Conservation (phyloP, 2,113 vertebrate species). For the Prolemur simus region DNA sequence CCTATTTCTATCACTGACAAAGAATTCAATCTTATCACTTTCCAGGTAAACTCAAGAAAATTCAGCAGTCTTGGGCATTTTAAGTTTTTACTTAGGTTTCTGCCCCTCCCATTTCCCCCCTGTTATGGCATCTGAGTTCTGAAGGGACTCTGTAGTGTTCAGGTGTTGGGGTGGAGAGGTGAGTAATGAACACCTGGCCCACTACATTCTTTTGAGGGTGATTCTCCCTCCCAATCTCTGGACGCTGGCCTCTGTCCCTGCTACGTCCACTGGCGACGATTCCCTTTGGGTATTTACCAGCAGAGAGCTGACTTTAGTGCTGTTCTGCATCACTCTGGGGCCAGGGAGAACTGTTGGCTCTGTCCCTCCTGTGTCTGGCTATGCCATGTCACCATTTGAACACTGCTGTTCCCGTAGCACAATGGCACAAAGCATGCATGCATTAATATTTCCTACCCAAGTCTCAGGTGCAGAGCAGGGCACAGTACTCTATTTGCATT, state of each 20-base stretch:
- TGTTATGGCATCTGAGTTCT: background rate
- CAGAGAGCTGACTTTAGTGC: background rate
- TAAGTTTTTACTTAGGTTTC: background rate
- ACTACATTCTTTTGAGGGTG: background rate
- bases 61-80: background rate
- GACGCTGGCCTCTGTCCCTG: background rate
- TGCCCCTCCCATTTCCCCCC: background rate
- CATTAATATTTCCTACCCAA: background rate
- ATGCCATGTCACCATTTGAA: background rate
- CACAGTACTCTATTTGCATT: background rate
- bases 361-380: background rate
- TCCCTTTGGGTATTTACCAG: background rate
- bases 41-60: background rate
- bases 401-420: background rate
- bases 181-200: background rate
- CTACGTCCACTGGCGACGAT: background rate
- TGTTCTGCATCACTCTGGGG: background rate
- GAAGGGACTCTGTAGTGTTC: background rate
- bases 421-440: fast-evolving
- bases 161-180: background rate
- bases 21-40: background rate
- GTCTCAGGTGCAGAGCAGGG: background rate
- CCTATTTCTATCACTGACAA: background rate
- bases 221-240: background rate
- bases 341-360: background rate